Percentiles rank a stretch among this genome's conserved stretches.
These are phyloP conservation scores for Druon quercuslanigerum DNA, from an alignment of 1,140 invertebrate genomes.

Conservation along the genomic window DNA sequence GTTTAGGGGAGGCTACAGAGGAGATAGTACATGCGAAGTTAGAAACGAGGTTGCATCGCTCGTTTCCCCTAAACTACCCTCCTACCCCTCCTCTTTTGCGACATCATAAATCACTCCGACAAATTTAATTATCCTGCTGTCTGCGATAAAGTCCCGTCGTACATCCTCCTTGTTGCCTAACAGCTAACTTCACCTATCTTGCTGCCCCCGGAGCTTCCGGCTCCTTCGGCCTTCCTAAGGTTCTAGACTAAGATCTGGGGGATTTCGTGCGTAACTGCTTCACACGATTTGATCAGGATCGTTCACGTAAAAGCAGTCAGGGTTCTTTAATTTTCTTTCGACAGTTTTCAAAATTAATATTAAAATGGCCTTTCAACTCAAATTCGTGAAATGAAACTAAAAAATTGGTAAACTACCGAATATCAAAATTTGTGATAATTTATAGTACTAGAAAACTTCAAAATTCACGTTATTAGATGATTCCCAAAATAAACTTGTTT, in stretches of 20 bases:
- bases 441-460: too few relatives aligned
- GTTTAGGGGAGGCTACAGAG: slow-evolving; percentile 24
- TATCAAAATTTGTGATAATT: too few relatives aligned
- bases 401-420: too few relatives aligned
- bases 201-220: slow-evolving; percentile 59
- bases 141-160: slow-evolving; percentile 74
- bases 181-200: slow-evolving; percentile 60
- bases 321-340: too few relatives aligned
- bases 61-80: not conserved
- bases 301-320: not conserved
- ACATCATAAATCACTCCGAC: slow-evolving; percentile 76
- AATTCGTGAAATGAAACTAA: too few relatives aligned
- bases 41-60: slow-evolving; percentile 34
- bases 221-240: slow-evolving; percentile 41
- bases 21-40: not conserved
- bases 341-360: not conserved
- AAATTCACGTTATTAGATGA: too few relatives aligned
- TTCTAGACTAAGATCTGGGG: slow-evolving; percentile 9
- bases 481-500: too few relatives aligned
- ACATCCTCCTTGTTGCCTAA: slow-evolving; percentile 63
- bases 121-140: slow-evolving; percentile 79
- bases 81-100: slow-evolving; percentile 46
- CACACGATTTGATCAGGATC: slow-evolving; percentile 8
- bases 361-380: too few relatives aligned
- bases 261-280: slow-evolving; percentile 18